Percentiles rank a stretch among this genome's conserved stretches.
These are phyloP conservation scores for Ctenoplectra terminalis DNA, from an alignment of 1,140 invertebrate genomes.

Conservation along the genomic window DNA sequence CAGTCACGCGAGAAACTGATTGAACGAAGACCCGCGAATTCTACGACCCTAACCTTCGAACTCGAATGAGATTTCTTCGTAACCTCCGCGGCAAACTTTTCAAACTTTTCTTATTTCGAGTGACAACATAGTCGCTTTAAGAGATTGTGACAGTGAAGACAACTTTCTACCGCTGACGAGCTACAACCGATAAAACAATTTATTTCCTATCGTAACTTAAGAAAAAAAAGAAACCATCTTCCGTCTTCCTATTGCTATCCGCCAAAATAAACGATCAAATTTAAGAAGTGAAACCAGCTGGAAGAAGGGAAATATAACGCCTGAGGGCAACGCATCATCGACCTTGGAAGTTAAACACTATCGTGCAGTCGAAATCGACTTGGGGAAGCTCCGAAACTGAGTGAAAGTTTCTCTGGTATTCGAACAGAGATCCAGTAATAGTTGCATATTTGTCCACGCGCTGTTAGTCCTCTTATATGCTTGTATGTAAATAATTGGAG, in stretches of 20 bases:
- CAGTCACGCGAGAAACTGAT: conserved; percentile 1
- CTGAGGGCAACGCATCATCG: background rate
- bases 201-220: too few species aligned
- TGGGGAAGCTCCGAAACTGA: background rate
- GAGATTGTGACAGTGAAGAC: background rate
- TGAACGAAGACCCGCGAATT: background rate
- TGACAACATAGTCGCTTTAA: too few species aligned
- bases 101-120: background rate
- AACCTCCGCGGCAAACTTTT: background rate
- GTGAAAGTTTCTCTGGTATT: background rate
- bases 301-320: background rate
- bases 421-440: background rate
- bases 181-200: background rate
- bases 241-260: too few species aligned
- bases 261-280: background rate
- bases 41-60: conserved; percentile 13
- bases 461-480: too few species aligned
- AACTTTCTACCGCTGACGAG: background rate
- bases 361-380: background rate
- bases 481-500: background rate
- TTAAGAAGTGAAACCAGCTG: too few species aligned
- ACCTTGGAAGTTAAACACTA: background rate
- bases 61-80: background rate
- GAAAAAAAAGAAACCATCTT: background rate
- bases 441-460: background rate